Percentiles rank a stretch among this genome's conserved stretches.
Conservation (phyloP, 1,140 invertebrate species). For the Kradibia gibbosae region DNA sequence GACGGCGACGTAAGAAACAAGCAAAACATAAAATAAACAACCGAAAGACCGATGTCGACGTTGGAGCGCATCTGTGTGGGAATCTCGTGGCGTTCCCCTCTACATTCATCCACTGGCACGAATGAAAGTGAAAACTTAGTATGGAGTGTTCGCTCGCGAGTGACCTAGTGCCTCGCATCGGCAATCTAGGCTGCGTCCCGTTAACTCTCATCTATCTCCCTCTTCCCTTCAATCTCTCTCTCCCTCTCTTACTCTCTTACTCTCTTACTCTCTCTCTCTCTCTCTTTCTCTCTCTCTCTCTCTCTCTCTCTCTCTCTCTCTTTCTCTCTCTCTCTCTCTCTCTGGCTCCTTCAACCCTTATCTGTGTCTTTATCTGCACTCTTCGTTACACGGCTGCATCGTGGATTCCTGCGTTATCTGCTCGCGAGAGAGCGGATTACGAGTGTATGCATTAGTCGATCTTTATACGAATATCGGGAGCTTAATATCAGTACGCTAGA, state of each 20-base stretch:
- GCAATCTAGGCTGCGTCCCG: slow-evolving; percentile 69
- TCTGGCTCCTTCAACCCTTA: not conserved
- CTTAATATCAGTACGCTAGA: slow-evolving; percentile 3
- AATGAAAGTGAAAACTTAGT: slow-evolving; percentile 71
- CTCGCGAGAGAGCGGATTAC: slow-evolving; percentile 1
- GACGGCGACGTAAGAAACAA: slow-evolving; percentile 15
- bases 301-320: no score
- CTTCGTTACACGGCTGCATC: not conserved
- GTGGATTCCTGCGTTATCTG: slow-evolving; percentile 19
- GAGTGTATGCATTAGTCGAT: not conserved
- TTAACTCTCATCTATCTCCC: not conserved
- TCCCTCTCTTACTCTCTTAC: not conserved
- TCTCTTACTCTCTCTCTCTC: not conserved
- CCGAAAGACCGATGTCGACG: not conserved
- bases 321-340: not conserved
- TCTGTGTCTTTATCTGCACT: not conserved
- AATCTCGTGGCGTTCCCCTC: slow-evolving; percentile 26
- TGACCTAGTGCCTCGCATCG: slow-evolving; percentile 68
- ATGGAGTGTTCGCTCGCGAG: slow-evolving; percentile 57
- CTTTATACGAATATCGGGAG: not conserved
- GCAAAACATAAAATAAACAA: slow-evolving; percentile 27
- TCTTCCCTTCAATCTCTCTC: not conserved
- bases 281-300: not conserved
- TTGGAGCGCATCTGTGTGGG: not conserved
- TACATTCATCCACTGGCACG: not conserved